Evolutionary conservation across 2,888 invertebrate genomes (phyloP), one percentile per base, ranked within the genome.

Genomic region (Brachyopa scutellaris): DNA sequence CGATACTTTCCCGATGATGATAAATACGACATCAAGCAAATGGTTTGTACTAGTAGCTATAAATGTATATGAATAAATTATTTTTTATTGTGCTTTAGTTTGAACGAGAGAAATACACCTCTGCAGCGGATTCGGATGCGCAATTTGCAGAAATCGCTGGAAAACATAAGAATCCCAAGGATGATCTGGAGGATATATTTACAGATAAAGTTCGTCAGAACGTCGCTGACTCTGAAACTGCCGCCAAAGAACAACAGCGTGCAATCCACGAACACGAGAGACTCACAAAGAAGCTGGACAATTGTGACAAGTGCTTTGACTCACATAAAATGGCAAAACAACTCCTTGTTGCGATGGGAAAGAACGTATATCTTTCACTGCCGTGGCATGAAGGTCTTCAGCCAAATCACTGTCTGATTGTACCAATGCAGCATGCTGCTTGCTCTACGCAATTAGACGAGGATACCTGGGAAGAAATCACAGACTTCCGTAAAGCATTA

Each of bases 1-100:
- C 93, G 95, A 70, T 97, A 97, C 91, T 97, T 96, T 91, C 94
- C 95, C 2, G 96, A 97, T 91, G 97, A 98, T 91, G 97, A 97
- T 88, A 95, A 95, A 88, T 95, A 95, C 89, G 94, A 95, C 62
- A 93, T 98, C 33, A 93, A 95, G 88, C 93, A 96, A 89, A 95
- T 98, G 95, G 95, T 94, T n/a, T n/a, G n/a, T n/a, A n/a, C n/a
- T n/a, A n/a, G n/a, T n/a, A n/a, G n/a, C n/a, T n/a, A n/a, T n/a
- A n/a, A n/a, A n/a, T n/a, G n/a, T n/a, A n/a, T n/a, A n/a, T n/a
- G 90, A 90, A 73, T 51, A 19, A 23, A n/a, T 19, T 47, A 19
- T 0, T 21, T 23, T 6, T 38, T 45, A 61, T 26, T 33, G 6
- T 17, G 62, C 92, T 92, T 83, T 86, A 94, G 94, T 96, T 95